These are phyloP conservation scores for Laticauda laticaudata DNA, from an alignment of 2,113 vertebrate species.

Conservation along the genomic window DNA sequence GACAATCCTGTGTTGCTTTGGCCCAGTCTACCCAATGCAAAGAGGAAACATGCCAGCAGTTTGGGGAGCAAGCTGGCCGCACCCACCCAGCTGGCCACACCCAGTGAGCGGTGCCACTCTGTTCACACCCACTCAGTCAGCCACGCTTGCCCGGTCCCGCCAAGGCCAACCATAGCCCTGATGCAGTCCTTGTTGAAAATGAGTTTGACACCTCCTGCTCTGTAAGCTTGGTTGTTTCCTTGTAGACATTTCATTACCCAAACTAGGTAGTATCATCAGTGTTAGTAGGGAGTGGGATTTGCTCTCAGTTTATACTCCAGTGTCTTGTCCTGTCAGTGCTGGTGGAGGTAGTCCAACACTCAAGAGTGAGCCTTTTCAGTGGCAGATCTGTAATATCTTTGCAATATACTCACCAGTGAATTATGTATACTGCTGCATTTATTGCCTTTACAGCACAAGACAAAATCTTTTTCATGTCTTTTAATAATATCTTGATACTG, in stretches of 20 bases:
- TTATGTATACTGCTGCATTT: background rate
- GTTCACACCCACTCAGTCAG: too few relatives aligned
- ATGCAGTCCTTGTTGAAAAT: too few relatives aligned
- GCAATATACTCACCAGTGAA: background rate
- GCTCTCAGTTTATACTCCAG: background rate
- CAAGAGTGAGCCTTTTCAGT: background rate
- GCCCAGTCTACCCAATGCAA: too few relatives aligned
- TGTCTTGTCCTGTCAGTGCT: background rate
- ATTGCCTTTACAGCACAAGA: background rate
- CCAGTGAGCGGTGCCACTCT: too few relatives aligned
- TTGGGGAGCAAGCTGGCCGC: too few relatives aligned
- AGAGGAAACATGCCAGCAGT: too few relatives aligned
- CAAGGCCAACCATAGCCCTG: too few relatives aligned
- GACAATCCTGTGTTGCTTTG: too few relatives aligned
- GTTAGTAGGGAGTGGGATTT: background rate
- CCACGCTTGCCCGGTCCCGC: too few relatives aligned
- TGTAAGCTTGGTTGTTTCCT: background rate
- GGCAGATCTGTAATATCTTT: background rate
- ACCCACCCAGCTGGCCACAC: too few relatives aligned
- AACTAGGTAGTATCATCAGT: background rate
- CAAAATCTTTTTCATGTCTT: background rate
- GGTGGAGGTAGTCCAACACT: background rate
- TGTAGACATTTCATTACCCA: background rate
- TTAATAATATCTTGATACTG: background rate
- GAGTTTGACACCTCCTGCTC: too few relatives aligned